Evolutionary conservation across 2,113 vertebrate species (phyloP), one percentile per base, ranked within the genome.

Genomic region (Oncorhynchus masou): DNA sequence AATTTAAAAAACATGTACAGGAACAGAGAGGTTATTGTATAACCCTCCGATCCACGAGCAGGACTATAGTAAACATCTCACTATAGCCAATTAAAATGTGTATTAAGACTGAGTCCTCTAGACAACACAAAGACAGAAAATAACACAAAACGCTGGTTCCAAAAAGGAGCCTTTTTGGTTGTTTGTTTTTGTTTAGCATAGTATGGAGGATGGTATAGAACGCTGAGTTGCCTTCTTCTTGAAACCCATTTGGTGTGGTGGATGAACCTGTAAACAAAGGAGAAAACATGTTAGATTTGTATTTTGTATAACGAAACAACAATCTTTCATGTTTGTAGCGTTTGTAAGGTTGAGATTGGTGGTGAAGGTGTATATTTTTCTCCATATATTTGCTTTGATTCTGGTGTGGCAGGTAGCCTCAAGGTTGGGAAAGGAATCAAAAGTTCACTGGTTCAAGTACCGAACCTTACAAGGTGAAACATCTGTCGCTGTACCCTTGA

Each of bases 201-300:
- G 74, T 54, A 7, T 24, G 74, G 39, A 75, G 80, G 54, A 54
- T 54, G 51, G 1, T 15, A 16, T 54, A 16, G 51, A 54, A 54
- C 19, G 51, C 16, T 15, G 51, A 19, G 51, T 54, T 54, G 51
- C 15, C 54, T 22, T 79, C 74, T 76, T 82, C 0, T 69, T 74
- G 69, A 68, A 67, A 65, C 29, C 45, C 29, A 72, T 74, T 68
- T 3, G 29, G 66, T 49, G 74, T 31, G 22, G 74, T 27, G 24
- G 64, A 54, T 39, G 48, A 80, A 80, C 76, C 88, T 91, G 85
- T 15, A 2, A 70, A 75, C 0, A 24, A 68, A 84, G 9, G 62
- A 67, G 60, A 73, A 71, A 74, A 45, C 74, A 78, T 2, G 4
- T 54, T 60, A 65, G 60, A 22, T 60, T 22, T 8, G 59, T 9